Conservation (phyloP, 2,113 vertebrate genomes). For the Nestor notabilis region DNA sequence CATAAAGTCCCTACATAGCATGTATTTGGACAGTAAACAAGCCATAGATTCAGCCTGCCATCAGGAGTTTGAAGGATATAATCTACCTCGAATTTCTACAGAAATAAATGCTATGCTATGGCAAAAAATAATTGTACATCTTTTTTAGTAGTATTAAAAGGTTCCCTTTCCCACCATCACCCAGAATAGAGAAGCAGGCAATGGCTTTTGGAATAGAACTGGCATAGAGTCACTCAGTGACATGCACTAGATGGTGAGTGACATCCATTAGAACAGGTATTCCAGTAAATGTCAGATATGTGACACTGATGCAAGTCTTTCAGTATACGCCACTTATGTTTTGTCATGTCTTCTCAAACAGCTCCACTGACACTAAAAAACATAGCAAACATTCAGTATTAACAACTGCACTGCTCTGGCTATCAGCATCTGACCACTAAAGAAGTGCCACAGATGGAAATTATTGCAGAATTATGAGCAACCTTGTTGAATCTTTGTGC, state of each 20-base stretch:
- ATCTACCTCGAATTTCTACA: not conserved
- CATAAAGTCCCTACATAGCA: not conserved
- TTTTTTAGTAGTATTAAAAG: not conserved
- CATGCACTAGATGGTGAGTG: conserved; percentile 36
- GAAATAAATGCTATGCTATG: not conserved
- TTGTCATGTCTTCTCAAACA: conserved; percentile 49
- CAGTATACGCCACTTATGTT: not conserved
- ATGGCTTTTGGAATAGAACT: conserved; percentile 17
- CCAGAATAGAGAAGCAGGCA: conserved; percentile 13
- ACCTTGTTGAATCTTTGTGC: not conserved
- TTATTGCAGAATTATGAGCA: not conserved
- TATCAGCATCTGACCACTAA: not conserved
- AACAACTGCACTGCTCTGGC: not conserved
- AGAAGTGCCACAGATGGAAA: not conserved
- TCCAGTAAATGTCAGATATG: conserved; percentile 47
- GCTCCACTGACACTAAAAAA: conserved; percentile 6
- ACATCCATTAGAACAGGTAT: conserved; percentile 60
- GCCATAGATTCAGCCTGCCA: not conserved
- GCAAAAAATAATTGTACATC: not conserved
- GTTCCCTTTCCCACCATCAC: not conserved
- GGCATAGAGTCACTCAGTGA: not conserved
- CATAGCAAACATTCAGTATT: not conserved
- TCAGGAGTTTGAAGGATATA: not conserved
- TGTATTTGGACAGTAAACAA: not conserved
- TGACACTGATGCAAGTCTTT: conserved; percentile 51